A percentile compares a stretch with the other conserved stretches of the same genome.
Conservation (phyloP, 2,888 invertebrate species). For the Acrobasis consociella region DNA sequence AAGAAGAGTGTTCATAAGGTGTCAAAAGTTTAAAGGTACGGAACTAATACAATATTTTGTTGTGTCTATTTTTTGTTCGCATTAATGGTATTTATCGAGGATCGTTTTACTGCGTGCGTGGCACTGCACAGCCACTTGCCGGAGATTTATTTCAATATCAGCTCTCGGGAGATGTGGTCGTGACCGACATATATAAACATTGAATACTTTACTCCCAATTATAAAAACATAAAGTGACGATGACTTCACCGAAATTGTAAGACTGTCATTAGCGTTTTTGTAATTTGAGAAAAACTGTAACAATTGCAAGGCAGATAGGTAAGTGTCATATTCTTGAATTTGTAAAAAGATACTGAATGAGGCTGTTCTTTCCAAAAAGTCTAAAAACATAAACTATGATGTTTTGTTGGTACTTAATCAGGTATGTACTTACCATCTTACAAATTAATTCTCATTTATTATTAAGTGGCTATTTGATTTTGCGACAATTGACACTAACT, state of each 20-base stretch:
- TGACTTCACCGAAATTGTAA: conserved; percentile 9
- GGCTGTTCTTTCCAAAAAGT: too few species aligned
- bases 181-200: conserved; percentile 28
- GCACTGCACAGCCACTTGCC: conserved; percentile 41
- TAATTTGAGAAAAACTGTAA: conserved; percentile 13
- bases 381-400: too few species aligned
- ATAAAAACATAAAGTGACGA: neutral
- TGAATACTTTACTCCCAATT: neutral
- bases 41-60: too few species aligned
- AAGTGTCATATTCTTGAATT: neutral
- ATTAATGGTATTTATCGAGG: conserved; percentile 14
- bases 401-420: too few species aligned
- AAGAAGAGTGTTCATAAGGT: too few species aligned
- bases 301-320: neutral
- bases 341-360: too few species aligned
- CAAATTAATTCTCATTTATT: too few species aligned
- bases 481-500: too few species aligned
- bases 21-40: too few species aligned
- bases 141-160: conserved; percentile 55
- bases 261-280: conserved; percentile 28
- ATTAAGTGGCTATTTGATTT: too few species aligned
- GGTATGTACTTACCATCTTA: too few species aligned
- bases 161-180: conserved; percentile 51
- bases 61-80: neutral
- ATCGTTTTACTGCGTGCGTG: conserved; percentile 23